Evolutionary conservation across 2,797 vertebrate genomes (phyloP), one percentile per base, ranked within the genome.

Genomic region (Streptopelia turtur): DNA sequence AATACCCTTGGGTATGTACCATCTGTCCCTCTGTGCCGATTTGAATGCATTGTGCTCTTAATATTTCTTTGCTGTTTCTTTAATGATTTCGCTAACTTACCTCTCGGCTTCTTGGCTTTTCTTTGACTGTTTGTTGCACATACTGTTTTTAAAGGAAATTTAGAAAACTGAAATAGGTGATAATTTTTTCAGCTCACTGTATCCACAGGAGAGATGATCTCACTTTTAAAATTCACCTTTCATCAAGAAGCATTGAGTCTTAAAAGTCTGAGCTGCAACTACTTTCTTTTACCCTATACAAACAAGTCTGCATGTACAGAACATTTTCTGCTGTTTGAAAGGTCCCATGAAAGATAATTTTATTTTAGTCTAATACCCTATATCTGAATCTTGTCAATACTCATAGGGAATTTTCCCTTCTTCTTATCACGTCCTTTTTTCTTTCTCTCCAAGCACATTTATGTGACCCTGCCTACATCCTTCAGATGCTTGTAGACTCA

Each of bases 1-100:
- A 96, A 97, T 96, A 86, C 96, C 70, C 97, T 90, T 3, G 96
- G 87, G 95, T 97, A 47, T 50, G 82, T 56, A 89, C 96, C 97
- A 97, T 97, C 96, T 97, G 96, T 90, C 76, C 94, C 68, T 91
- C 86, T 94, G 74, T 79, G 90, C 74, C 0, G 9, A 75, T 83
- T 92, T 92, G 70, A 94, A 93, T 83, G 56, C 84, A 70, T 88
- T 87, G 57, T 71, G 66, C 88, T 91, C 80, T 94, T 87, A 68
- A 57, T 95, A 90, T 94, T 94, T 93, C 90, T 95, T 94, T 71
- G 68, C 57, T 70, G 5, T 85, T 94, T 93, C 95, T 96, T 90
- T 53, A 94, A 94, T 78, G 78, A 76, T 92, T 94, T 87, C 90
- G 64, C 82, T 80, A 86, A 88, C 27, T 87, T 41, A 64, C 35